A percentile compares a stretch with the other conserved stretches of the same genome.
Evolutionary conservation across 2,797 vertebrate genomes (phyloP).

Genomic region (Tragopan temminckii): DNA sequence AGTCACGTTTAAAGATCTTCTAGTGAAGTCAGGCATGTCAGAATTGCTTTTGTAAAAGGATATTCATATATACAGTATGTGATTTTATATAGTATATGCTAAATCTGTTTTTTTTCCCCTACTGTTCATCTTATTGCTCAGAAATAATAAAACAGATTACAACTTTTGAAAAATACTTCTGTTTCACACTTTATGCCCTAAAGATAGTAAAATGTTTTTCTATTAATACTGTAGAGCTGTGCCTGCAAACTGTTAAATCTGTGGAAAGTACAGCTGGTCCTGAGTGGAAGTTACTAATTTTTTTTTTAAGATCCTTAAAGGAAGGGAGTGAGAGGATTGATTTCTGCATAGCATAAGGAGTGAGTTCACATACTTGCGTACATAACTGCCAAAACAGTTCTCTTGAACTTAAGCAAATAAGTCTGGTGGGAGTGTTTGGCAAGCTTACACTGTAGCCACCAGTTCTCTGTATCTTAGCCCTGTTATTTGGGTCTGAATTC

Average conservation of each 20-base stretch:
- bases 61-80: background rate
- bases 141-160: background rate
- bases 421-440: background rate
- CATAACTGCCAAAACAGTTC: background rate
- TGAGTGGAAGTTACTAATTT: background rate
- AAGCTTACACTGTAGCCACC: background rate
- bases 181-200: background rate
- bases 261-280: background rate
- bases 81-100: background rate
- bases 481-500: background rate
- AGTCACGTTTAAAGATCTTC: background rate
- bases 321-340: background rate
- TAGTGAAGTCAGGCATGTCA: background rate
- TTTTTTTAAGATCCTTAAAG: background rate
- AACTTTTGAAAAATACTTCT: background rate
- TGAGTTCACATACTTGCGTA: rapidly evolving
- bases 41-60: background rate
- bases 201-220: conserved; percentile 37
- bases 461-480: background rate
- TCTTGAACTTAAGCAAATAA: background rate
- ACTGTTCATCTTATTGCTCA: background rate
- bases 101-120: background rate
- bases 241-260: conserved; percentile 25
- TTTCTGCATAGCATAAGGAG: conserved; percentile 27
- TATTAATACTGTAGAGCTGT: background rate